Conservation (phyloP, 2,888 invertebrate species). For the Drosophila algonquin region DNA sequence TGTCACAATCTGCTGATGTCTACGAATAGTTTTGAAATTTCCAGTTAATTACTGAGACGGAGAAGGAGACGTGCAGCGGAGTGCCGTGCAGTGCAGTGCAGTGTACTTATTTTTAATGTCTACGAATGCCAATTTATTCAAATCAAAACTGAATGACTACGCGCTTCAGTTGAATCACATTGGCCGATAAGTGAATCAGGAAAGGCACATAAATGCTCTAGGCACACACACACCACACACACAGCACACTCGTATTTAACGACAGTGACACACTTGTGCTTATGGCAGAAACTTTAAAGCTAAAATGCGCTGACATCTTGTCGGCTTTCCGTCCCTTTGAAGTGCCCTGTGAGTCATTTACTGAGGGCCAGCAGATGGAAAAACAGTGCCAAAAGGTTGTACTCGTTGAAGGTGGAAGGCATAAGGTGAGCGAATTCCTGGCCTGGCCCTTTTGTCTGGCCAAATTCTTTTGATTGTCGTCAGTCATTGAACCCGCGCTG, state of each 20-base stretch:
- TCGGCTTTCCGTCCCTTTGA: conserved; percentile 9
- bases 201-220: conserved; percentile 13
- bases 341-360: conserved; percentile 28
- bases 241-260: conserved; percentile 12
- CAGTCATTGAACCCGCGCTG: conserved; percentile 62
- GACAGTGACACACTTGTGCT: conserved; percentile 5
- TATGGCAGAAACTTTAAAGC: background rate
- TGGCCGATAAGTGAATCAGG: background rate
- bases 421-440: conserved; percentile 22
- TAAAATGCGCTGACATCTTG: conserved; percentile 5
- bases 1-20: conserved; percentile 26
- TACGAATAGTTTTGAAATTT: conserved; percentile 25
- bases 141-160: background rate
- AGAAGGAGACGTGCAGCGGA: conserved; percentile 15
- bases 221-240: background rate
- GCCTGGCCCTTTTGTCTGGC: conserved; percentile 14
- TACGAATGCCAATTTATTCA: conserved; percentile 23
- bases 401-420: background rate
- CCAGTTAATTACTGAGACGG: conserved; percentile 35
- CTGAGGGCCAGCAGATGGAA: background rate
- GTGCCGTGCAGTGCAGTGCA: background rate
- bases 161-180: conserved; percentile 15
- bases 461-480: conserved; percentile 24
- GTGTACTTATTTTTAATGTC: conserved; percentile 23
- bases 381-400: background rate